These are phyloP conservation scores for Ibidorhyncha struthersii DNA, from an alignment of 2,113 vertebrate genomes.

Conservation along the genomic window DNA sequence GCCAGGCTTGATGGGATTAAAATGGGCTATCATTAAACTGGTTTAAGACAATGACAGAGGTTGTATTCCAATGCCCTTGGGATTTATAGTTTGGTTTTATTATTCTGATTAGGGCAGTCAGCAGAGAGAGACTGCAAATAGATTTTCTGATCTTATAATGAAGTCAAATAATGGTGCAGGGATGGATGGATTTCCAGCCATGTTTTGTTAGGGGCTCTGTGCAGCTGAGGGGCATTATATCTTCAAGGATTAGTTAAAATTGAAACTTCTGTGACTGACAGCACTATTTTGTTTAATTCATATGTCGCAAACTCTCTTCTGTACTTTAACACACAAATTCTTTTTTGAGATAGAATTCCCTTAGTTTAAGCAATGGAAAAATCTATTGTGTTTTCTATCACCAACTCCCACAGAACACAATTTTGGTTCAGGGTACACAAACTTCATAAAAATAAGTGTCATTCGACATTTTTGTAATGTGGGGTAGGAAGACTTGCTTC, in stretches of 20 bases:
- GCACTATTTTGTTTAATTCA: neutral
- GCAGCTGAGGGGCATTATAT: neutral
- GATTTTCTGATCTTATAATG: neutral
- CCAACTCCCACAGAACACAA: neutral
- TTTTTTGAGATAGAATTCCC: neutral
- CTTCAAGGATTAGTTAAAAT: neutral
- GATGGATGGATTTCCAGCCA: neutral
- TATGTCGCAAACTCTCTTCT: neutral
- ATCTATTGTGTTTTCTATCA: neutral
- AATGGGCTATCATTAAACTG: neutral
- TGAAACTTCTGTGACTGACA: neutral
- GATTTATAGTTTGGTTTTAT: neutral
- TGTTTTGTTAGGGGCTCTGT: neutral
- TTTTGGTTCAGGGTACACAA: neutral
- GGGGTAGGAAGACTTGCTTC: neutral
- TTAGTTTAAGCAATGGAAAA: neutral
- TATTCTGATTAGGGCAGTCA: neutral
- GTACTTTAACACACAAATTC: fast-evolving
- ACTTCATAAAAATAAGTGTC: neutral
- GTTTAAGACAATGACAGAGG: neutral
- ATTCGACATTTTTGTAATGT: neutral
- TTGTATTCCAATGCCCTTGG: neutral
- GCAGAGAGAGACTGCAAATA: neutral
- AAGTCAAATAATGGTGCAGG: neutral
- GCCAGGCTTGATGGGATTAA: neutral